Conservation (phyloP, 2,113 vertebrate genomes). For the Anoura caudifer region DNA sequence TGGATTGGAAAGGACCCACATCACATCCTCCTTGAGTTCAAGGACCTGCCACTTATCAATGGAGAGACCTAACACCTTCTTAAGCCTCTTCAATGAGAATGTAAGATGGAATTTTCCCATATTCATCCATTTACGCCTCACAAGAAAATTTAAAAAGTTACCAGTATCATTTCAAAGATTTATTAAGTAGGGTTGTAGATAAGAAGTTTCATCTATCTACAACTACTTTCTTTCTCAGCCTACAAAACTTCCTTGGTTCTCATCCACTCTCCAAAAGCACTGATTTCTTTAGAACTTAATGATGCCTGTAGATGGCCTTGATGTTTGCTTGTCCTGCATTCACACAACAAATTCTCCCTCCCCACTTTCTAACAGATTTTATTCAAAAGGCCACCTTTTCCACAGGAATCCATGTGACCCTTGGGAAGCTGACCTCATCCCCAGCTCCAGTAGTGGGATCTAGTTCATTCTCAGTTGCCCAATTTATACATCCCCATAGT, state of each 20-base stretch:
- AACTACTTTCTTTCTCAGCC: not conserved
- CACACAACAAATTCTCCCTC: not conserved
- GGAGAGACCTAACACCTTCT: not conserved
- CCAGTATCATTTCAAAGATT: not conserved
- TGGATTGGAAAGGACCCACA: not conserved
- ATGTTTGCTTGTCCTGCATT: not conserved
- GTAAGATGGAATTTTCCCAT: not conserved
- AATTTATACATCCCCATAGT: not conserved
- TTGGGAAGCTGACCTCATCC: not conserved
- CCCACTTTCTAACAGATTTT: not conserved
- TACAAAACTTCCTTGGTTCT: not conserved
- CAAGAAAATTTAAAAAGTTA: not conserved
- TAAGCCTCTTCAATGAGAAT: not conserved
- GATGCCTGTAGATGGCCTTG: not conserved
- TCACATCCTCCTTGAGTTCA: not conserved
- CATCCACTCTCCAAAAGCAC: not conserved
- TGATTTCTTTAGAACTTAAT: not conserved
- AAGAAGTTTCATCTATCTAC: not conserved
- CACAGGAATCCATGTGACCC: not conserved
- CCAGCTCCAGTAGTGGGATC: not conserved
- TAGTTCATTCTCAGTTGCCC: not conserved
- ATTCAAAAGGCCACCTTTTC: not conserved
- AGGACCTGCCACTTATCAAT: not conserved
- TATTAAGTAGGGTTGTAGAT: not conserved
- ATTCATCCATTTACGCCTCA: not conserved